Base-by-base conservation (phyloP, 1,140 invertebrate genomes). In the Ceratosolen fusciceps region DNA sequence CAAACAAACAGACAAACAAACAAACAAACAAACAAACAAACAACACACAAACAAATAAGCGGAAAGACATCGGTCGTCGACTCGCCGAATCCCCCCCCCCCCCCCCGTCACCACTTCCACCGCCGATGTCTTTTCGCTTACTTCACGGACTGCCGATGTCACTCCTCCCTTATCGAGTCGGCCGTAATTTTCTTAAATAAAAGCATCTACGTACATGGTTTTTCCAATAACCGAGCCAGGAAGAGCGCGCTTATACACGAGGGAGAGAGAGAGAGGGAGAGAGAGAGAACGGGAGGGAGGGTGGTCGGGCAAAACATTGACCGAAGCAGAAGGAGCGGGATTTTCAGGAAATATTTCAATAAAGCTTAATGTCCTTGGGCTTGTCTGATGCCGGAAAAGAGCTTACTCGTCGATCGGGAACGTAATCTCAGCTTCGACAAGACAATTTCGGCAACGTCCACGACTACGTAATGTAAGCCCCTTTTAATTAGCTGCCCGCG, bases 391-490 rank as follows among this genome's bases (percentile, higher is more conserved):
- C 26, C 3, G 31, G 3, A 60, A 60, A 60, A 31, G 58, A 29
- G 19, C 34, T 39, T 43, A 24, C 39, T 60, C 29, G 29, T 43
- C 37, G 62, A 65, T 52, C 47, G 0, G n/a, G 39, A n/a, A 72
- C 54, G 16, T 72, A 72, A 72, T 72, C 70, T 72, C 47, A 19
- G n/a, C 19, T 72, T 37, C 24, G 47, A 54, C 70, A 39, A 34
- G 70, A 72, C n/a, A n/a, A n/a, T 72, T 72, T 31, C 24, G 34
- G 8, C 29, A n/a, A 24, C 47, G 29, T 71, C 19, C 14, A 21
- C 31, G 70, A 72, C 56, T 72, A 72, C 47, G 56, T 72, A 72
- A 72, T 56, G 10, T 34, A 52, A 0, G 60, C 56, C 72, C 60
- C 10, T 56, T 60, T 39, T 52, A 39, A 74, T 74, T 60, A 37